A percentile compares a stretch with the other conserved stretches of the same genome.
Evolutionary conservation across 2,888 invertebrate species (phyloP).

Genomic region (Patella pellucida): DNA sequence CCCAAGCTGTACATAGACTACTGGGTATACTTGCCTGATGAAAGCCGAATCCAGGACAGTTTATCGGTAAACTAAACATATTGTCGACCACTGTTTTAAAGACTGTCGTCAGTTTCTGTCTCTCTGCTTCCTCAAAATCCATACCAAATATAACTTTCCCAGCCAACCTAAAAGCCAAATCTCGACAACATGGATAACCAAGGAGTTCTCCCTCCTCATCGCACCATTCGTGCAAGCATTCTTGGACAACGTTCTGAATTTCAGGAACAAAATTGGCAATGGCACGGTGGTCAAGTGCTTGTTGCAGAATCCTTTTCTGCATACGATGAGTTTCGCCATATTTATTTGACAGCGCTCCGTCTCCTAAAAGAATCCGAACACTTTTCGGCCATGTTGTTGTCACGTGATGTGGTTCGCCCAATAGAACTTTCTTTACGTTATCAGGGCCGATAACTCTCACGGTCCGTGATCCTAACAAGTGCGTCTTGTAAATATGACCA

Average conservation of each 20-base stretch:
- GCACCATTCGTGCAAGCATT: slow-evolving; percentile 13
- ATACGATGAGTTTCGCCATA: too few species aligned
- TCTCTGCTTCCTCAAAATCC: slow-evolving; percentile 30
- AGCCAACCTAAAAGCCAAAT: slow-evolving; percentile 48
- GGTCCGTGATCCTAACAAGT: slow-evolving; percentile 60
- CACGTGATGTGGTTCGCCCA: slow-evolving; percentile 55
- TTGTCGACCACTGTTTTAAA: slow-evolving; percentile 20
- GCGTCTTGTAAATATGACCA: slow-evolving; percentile 65
- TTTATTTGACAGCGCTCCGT: slow-evolving; percentile 38
- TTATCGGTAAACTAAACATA: slow-evolving; percentile 25
- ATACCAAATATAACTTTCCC: slow-evolving; percentile 52
- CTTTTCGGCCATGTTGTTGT: slow-evolving; percentile 52
- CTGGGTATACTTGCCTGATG: slow-evolving; percentile 24
- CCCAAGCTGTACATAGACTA: too few species aligned
- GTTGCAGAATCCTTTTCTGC: slow-evolving; percentile 10
- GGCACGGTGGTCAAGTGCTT: background rate
- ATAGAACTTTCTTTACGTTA: slow-evolving; percentile 54
- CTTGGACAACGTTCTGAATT: slow-evolving; percentile 8
- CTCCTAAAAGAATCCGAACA: slow-evolving; percentile 50
- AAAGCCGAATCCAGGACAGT: slow-evolving; percentile 27
- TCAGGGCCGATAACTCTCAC: slow-evolving; percentile 59
- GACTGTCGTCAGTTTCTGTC: slow-evolving; percentile 25
- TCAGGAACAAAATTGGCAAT: background rate
- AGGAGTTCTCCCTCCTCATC: slow-evolving; percentile 31
- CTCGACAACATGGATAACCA: slow-evolving; percentile 50